phyloP scores from a whole-genome alignment of 2,113 vertebrate genomes.

The Laticauda laticaudata region DNA sequence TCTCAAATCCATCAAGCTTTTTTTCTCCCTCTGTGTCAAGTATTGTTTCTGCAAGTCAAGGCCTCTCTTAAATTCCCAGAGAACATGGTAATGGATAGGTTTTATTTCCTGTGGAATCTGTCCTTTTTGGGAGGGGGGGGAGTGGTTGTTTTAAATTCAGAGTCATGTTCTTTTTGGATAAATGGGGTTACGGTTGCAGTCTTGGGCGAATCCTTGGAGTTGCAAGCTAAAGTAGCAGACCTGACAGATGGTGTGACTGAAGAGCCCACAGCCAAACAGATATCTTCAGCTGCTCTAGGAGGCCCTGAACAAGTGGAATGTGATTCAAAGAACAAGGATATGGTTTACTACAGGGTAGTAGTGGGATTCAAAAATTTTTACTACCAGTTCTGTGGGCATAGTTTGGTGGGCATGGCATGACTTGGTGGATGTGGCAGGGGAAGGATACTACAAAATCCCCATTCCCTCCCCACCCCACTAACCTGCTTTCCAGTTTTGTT shows the following conservation, averaged over 20 bases:
- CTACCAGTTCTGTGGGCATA: no score
- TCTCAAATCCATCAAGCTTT: no score
- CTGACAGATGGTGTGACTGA: not conserved
- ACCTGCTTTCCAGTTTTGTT: no score
- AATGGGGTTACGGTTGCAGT: not conserved
- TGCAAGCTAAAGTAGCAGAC: not conserved
- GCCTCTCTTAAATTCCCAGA: not conserved
- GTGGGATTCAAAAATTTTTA: no score
- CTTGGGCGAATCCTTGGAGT: not conserved
- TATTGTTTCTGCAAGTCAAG: not conserved
- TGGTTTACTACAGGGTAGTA: no score
- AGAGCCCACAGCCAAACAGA: not conserved
- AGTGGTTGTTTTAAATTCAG: not conserved
- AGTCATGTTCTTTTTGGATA: not conserved
- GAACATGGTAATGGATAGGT: not conserved
- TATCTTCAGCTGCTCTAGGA: not conserved
- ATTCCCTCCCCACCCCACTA: no score
- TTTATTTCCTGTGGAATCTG: not conserved
- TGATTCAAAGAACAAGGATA: not conserved
- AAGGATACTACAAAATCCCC: no score
- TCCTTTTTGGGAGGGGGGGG: not conserved
- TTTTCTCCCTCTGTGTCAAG: rapidly evolving
- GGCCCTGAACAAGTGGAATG: not conserved
- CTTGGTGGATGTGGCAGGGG: no score
- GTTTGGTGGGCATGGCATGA: no score